Conservation (phyloP, 2,113 vertebrate species). For the Sardina pilchardus region DNA sequence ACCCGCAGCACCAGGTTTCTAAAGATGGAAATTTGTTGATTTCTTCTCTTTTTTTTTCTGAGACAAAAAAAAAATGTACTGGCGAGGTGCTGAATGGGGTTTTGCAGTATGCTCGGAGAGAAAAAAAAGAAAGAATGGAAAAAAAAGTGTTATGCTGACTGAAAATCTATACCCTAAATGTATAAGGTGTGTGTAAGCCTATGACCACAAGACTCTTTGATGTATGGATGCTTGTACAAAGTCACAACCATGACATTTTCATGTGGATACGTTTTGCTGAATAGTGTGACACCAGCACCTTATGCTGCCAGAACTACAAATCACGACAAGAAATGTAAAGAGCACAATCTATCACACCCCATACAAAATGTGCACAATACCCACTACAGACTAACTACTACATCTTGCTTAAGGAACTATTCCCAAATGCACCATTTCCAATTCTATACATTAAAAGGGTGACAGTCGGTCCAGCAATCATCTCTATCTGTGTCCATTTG, state of each 20-base stretch:
- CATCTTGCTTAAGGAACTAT: neutral
- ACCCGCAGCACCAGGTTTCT: constrained; percentile 59
- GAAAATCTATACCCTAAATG: neutral
- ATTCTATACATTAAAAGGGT: neutral
- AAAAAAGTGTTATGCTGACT: constrained; percentile 19
- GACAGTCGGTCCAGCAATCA: neutral
- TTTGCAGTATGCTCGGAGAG: neutral
- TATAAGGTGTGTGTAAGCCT: neutral
- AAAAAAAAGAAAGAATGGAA: constrained; percentile 34
- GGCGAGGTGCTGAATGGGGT: neutral
- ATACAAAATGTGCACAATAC: neutral
- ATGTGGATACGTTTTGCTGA: neutral
- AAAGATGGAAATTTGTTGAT: constrained; percentile 60
- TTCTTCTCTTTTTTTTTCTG: constrained; percentile 35
- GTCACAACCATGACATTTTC: constrained; percentile 7
- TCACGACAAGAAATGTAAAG: constrained; percentile 16
- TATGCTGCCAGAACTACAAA: neutral
- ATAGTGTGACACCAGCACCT: constrained; percentile 5
- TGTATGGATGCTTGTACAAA: constrained; percentile 3
- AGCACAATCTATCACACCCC: neutral
- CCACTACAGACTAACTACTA: neutral
- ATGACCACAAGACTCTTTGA: neutral
- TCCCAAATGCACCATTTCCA: neutral
- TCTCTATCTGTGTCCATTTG: neutral
- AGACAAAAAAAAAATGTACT: constrained; percentile 52